Percentiles rank a stretch among this genome's conserved stretches.
Conservation (phyloP, 1,140 invertebrate genomes). For the Onthophagus taurus region DNA sequence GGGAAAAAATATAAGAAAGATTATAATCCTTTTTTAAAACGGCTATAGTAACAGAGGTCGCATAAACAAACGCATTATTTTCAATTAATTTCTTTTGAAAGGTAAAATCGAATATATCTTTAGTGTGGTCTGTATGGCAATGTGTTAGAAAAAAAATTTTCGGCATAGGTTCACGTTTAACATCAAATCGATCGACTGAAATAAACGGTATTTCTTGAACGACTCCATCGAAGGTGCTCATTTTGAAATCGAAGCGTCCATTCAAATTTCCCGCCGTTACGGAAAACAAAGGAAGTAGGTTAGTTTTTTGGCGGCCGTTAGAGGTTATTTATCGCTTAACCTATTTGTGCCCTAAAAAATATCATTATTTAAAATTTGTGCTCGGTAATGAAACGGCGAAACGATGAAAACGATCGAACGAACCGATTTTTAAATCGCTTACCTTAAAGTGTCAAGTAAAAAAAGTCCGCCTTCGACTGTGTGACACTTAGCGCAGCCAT, state of each 20-base stretch:
- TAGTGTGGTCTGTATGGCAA: slow-evolving; percentile 56
- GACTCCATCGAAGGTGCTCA: slow-evolving; percentile 52
- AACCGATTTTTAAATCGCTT: too few relatives aligned
- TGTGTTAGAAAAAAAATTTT: slow-evolving; percentile 57
- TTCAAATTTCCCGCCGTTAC: slow-evolving; percentile 21
- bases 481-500: slow-evolving; percentile 9
- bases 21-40: slow-evolving; percentile 34
- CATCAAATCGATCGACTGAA: slow-evolving; percentile 51
- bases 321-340: slow-evolving; percentile 30
- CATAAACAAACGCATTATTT: slow-evolving; percentile 37
- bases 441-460: too few relatives aligned
- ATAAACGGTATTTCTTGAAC: slow-evolving; percentile 53
- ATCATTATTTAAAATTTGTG: too few relatives aligned
- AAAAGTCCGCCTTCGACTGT: background rate
- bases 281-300: slow-evolving; percentile 20
- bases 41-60: slow-evolving; percentile 36
- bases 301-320: slow-evolving; percentile 29
- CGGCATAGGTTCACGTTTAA: slow-evolving; percentile 40
- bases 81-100: slow-evolving; percentile 25
- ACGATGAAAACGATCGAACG: too few relatives aligned
- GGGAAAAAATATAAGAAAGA: slow-evolving; percentile 12
- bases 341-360: too few relatives aligned
- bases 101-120: slow-evolving; percentile 39
- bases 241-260: slow-evolving; percentile 28
- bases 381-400: too few relatives aligned